Base-by-base conservation (phyloP, 1,140 invertebrate genomes). In the Lasaia peninsularis region DNA sequence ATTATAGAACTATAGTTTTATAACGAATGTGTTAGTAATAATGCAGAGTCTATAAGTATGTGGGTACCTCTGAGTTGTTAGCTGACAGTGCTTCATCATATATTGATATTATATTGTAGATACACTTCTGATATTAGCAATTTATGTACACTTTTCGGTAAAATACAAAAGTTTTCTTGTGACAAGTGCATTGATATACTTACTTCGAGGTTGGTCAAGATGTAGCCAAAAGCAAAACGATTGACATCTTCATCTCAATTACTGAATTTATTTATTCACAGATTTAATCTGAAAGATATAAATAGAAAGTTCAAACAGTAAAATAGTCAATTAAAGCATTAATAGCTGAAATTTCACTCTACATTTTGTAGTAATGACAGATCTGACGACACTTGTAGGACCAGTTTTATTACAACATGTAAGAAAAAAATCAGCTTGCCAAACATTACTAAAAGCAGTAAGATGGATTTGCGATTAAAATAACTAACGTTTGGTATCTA, bases 181-280 rank as follows among this genome's bases (percentile, higher is more conserved):
- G 1, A 18, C n/a, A n/a, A 1, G 2, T 48, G 20, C 6, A 20
- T 1, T 48, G 10, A 51, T 59, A 62, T 78, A 88, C 85, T 88
- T 62, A 88, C 85, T 88, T 86, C 78, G 82, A 84, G 81, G 80
- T 84, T 86, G 80, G 81, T 88, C 85, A 88, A 86, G 85, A 85
- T 80, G 74, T 78, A 82, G 77, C 77, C 70, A 84, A 71, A 69
- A 75, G 74, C 32, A 79, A 71, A 69, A 69, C 68, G 64, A 69
- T 67, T 64, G 67, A 67, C 62, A 69, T 69, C 82, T 72, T 83
- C 85, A 88, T 88, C 80, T 80, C 81, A 82, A 63, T 60, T 66
- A 71, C 52, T 53, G 56, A 49, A 54, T 63, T 56, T 57, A 49
- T 63, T 16, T 62, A 63, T 67, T 70, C 69, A 73, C 74, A 44